Base-by-base conservation (phyloP, 2,888 invertebrate genomes). In the Graphium colonna region DNA sequence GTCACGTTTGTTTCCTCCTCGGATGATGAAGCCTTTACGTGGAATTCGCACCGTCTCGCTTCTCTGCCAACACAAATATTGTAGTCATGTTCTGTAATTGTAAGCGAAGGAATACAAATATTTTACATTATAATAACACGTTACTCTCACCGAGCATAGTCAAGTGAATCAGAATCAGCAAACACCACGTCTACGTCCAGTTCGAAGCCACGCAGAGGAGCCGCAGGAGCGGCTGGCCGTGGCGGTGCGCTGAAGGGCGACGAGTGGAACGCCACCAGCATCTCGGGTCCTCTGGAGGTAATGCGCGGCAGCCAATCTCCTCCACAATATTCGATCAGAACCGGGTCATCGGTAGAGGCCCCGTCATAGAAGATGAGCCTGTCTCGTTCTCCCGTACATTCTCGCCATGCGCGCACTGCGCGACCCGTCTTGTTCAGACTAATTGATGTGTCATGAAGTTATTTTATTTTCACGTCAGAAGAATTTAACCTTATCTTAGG, bases 281-380 rank as follows among this genome's bases (percentile, higher is more conserved):
- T 95, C 70, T 94, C 94, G 4, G 95, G 93, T 0, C 96, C 95
- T 39, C 94, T 82, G 13, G 85, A 75, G 17, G 86, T 82, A 48
- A 97, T 94, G 59, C 94, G 91, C 1, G 97, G 96, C 71, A 97
- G 83, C 93, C 94, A 93, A 75, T 95, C 95, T 1, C 96, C 96
- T 10, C 97, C 97, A 77, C 97, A 97, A 83, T 96, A 96, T 76
- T 95, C 94, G 59, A 96, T 92, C 66, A 97, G 90, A 48, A 96
- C 94, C 5, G 95, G 94, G 82, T 96, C 95, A 74, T 96, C 95
- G 10, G 94, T 93, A 33, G 93, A 92, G 47, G 94, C 93, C 52
- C 97, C 97, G 78, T 97, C 97, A 77, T 95, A 95, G 78, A 97
- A 95, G 64, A 96, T 94, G 54, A 97, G 90, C 62, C 95, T 94